phyloP scores from a whole-genome alignment of 2,888 invertebrate genomes.

The Harpalus rufipes region DNA sequence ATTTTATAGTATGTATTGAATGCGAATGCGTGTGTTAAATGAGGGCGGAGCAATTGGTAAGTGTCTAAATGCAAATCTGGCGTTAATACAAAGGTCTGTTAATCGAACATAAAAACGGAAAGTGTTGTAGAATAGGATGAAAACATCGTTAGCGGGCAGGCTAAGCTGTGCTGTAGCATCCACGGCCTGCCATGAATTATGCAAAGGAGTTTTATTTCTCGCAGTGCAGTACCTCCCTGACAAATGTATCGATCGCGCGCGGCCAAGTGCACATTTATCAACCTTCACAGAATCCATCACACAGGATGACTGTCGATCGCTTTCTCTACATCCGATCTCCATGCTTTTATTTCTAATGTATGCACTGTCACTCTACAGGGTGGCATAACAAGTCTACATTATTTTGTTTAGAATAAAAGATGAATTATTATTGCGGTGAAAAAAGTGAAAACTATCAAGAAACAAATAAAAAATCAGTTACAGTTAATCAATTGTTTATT shows the following conservation, averaged over 20 bases:
- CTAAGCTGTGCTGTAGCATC: constrained; percentile 6
- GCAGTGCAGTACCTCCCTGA: constrained; percentile 31
- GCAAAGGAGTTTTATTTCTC: constrained; percentile 43
- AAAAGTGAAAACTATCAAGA: too few relatives aligned
- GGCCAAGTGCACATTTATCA: constrained; percentile 50
- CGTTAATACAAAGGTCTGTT: constrained; percentile 22
- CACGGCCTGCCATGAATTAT: constrained; percentile 38
- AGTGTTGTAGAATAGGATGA: constrained; percentile 25
- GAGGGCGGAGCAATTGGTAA: neutral
- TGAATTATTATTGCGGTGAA: too few relatives aligned
- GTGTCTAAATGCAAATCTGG: constrained; percentile 28
- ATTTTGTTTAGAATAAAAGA: too few relatives aligned
- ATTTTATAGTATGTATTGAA: neutral
- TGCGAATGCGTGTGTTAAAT: neutral
- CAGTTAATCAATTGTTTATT: too few relatives aligned
- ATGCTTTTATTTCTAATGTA: neutral
- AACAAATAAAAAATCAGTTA: too few relatives aligned
- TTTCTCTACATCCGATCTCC: neutral
- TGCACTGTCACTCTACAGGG: neutral
- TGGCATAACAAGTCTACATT: too few relatives aligned
- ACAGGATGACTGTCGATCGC: neutral
- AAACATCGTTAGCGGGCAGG: constrained; percentile 17
- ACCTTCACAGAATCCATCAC: constrained; percentile 30
- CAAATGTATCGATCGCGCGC: constrained; percentile 53
- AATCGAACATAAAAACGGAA: constrained; percentile 34